Base-by-base conservation (phyloP, 2,888 invertebrate genomes). In the Cheilosia impressa region DNA sequence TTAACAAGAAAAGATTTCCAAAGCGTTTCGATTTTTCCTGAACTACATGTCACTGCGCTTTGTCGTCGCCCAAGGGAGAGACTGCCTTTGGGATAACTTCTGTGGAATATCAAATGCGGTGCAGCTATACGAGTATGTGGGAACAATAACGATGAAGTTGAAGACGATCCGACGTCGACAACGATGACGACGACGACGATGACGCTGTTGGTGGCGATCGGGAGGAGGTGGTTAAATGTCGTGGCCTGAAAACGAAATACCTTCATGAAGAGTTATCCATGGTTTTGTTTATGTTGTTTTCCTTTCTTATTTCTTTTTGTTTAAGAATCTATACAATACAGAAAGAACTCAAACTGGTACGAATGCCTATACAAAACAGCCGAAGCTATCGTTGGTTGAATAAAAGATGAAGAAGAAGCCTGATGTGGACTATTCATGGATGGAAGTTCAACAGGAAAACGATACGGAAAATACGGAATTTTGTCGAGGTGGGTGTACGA, bases 1-100 rank as follows among this genome's bases (percentile, higher is more conserved):
- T 66, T 63, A 72, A 81, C 75, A 66, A 84, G 81, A 71, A 76
- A 80, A 72, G 47, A 45, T 69, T 84, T 69, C 57, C 13, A 58
- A 75, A 75, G 55, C 65, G 60, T 66, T 66, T 85, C 71, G 81
- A 76, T 72, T 81, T 85, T 81, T 76, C 85, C 80, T 75, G 69
- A 71, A 80, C 76, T 76, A 80, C 80, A 85, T 85, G 81, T 85
- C 81, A 81, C 81, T 81, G 75, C 62, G 71, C 69, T 85, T 77
- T 77, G 83, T 63, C 76, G 76, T 81, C 85, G 80, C 65, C 75
- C 75, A 55, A 65, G 69, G 80, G 63, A 45, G 58, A 65, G 83
- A 76, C 66, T 66, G 80, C 76, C 80, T 47, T 38, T 69, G 52
- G 60, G 65, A 72, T 62, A 72, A 81, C 76, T 85, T 81, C 71